Evolutionary conservation across 2,888 invertebrate species (phyloP), one percentile per base, ranked within the genome.

Genomic region (Papilio gigon): DNA sequence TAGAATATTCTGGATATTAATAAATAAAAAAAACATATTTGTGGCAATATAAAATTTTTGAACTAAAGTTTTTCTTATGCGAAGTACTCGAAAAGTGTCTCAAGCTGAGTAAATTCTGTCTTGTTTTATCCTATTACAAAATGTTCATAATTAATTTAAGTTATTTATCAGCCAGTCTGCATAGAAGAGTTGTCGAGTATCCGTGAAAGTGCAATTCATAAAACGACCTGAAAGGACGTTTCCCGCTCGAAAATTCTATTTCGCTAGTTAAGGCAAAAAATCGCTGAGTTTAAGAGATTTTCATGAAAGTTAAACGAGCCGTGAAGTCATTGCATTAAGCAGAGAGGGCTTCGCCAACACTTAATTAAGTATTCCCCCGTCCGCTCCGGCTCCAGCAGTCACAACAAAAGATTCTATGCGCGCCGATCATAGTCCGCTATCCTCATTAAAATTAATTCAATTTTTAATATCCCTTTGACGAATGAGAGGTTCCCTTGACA

Each of bases 291-390:
- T 85, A 83, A 86, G 83, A 82, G 89, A 90, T 89, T 90, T 90
- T 86, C 88, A 89, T 90, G 88, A 88, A 90, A 88, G 89, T 88
- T 88, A 89, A 91, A 92, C 90, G 90, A 90, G 88, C 83, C 89
- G 86, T 87, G 83, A 89, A 87, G 85, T 86, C 90, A 87, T 91
- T 86, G 90, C 90, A 90, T 91, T 90, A 91, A 89, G 88, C 82
- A 81, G 83, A 86, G 86, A 87, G 89, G 86, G 88, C 88, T 86
- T 83, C 84, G 83, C 87, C 85, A 84, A 88, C 90, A 90, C 91
- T 91, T 92, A 91, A 92, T 92, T 91, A 91, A 90, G 87, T 84
- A 86, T 88, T 86, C 89, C 86, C 86, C 86, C 83, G 71, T 76
- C 70, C 76, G 71, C 75, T 80, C 81, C 78, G 77, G 81, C 63